phyloP scores from a whole-genome alignment of 2,888 invertebrate genomes.

The Laothoe populi region DNA sequence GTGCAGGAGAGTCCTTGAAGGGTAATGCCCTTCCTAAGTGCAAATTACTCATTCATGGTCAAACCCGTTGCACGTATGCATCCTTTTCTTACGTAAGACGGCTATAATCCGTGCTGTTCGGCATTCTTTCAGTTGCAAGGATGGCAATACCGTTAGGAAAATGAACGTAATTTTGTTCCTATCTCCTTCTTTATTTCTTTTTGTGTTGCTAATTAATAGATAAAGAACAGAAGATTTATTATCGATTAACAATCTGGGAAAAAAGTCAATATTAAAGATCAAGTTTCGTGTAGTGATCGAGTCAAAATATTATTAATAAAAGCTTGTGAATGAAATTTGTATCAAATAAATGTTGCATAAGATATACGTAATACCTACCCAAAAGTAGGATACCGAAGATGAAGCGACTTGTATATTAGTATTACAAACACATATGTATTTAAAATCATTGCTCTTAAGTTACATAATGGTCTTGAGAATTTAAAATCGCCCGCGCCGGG shows the following conservation, averaged over 20 bases:
- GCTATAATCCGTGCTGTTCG: too few relatives aligned
- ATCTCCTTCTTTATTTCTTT: too few relatives aligned
- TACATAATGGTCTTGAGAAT: background rate
- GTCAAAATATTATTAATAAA: background rate
- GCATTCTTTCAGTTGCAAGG: too few relatives aligned
- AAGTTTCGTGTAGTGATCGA: background rate
- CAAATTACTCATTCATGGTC: background rate
- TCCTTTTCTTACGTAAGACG: too few relatives aligned
- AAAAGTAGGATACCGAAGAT: background rate
- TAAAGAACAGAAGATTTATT: too few relatives aligned
- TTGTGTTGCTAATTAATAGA: too few relatives aligned
- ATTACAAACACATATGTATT: background rate
- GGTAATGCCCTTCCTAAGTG: background rate
- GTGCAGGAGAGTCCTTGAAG: background rate
- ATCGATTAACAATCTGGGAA: too few relatives aligned
- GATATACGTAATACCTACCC: background rate
- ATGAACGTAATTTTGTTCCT: too few relatives aligned
- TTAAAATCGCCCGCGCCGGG: too few relatives aligned
- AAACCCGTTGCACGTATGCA: too few relatives aligned
- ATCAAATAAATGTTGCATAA: background rate
- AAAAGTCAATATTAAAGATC: background rate
- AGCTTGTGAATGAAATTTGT: slow-evolving; percentile 5
- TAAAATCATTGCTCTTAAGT: background rate
- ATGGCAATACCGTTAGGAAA: too few relatives aligned
- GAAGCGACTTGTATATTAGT: slow-evolving; percentile 1